Base-by-base conservation (phyloP, 2,888 invertebrate species). In the Pseudoips prasinana region DNA sequence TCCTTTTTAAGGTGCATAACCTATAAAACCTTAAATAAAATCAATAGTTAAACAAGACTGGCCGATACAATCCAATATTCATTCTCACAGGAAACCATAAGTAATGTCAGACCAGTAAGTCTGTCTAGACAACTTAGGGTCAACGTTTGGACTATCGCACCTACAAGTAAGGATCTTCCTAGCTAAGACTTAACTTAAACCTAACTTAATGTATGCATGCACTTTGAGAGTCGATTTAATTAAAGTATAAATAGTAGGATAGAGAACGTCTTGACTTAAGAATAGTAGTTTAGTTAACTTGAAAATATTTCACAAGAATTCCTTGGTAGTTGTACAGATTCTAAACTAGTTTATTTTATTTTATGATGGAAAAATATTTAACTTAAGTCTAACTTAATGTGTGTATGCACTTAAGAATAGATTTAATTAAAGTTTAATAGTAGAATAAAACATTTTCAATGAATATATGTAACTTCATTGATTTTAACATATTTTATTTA, bases 101-200 rank as follows among this genome's bases (percentile, higher is more conserved):
- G 41, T 47, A 54, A 44, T 40, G 35, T 25, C 35, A 40, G 45
- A 49, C 35, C 36, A 39, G 53, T 42, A 41, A 47, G 25, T 40
- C 46, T 46, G 57, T 57, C 57, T 57, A 57, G 57, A 57, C 57
- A 32, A 27, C 26, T 31, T 37, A 57, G 46, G 57, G 57, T 57
- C 57, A 57, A 57, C 40, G 57, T 26, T 57, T 57, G 48, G 51
- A 48, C 56, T 54, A 58, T 51, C 44, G 30, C 50, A 51, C 44
- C 50, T 40, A 45, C 40, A 53, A 57, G 34, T 54, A 54, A 34
- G 43, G 45, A 51, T 42, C 51, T 55, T 50, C 47, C 47, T 47
- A 32, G 39, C 47, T 55, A 40, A 46, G 46, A 33, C 50, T 37
- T 47, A 45, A 57, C 50, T 57, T 50, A 54, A 48, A 48, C 39